Evolutionary conservation across 23 tunicate species (phyloP), one percentile per base, ranked within the genome.

Genomic region (Styela clava): DNA sequence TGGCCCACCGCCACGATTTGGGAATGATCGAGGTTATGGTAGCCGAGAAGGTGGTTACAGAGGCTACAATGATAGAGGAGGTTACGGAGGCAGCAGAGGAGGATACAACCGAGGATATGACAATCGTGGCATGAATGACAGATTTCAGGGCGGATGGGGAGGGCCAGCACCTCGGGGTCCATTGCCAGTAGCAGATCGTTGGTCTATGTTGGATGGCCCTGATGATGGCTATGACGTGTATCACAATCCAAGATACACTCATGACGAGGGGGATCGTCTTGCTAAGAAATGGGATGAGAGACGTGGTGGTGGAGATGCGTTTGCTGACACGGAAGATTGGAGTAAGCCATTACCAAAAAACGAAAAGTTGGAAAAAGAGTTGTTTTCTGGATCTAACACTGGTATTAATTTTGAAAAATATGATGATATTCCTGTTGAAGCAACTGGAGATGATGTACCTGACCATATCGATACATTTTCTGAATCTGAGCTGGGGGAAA

Each of bases 351-450:
- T 87, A n/a, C 86, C 94, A 20, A 64, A 85, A 52, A 91, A 96
- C 62, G 99, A 96, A 72, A 84, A 73, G 67, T 61, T 93, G 25
- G 98, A 88, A 84, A 93, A 84, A 84, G 91, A 83, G 62, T 65
- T 95, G 25, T 95, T 95, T 56, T 86, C 96, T 63, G 92, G 96
- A 21, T 91, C 94, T 2, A 96, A 96, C 82, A 91, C 99, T 78
- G 99, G 99, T 3, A 96, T 96, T 68, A 96, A 96, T 79, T 96
- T 96, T 78, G 99, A 96, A 69, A 96, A 96, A 74, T 96, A 96
- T 68, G 99, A 91, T 26, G 99, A 91, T 35, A 96, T 96, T 56
- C 99, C 99, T 33, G 99, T 92, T 22, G 99, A 96, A 68, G 97
- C 97, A 29, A 96, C 99, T 9, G 99, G 99, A 31, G 99, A 96